These are phyloP conservation scores for Odontomachus brunneus DNA, from an alignment of 1,140 invertebrate genomes.

Conservation along the genomic window DNA sequence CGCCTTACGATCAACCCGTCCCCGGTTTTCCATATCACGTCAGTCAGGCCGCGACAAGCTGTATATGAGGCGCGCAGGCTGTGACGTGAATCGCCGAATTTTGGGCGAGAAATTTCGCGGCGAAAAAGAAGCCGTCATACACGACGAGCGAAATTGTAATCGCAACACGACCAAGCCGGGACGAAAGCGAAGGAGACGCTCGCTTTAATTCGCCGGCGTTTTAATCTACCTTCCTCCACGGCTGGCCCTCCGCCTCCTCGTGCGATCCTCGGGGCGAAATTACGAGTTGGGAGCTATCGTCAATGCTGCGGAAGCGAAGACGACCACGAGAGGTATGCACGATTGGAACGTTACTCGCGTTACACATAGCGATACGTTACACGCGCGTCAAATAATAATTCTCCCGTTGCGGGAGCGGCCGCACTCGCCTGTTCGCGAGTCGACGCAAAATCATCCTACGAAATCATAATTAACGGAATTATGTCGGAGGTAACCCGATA, in stretches of 20 bases:
- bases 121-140: background rate
- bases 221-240: no score
- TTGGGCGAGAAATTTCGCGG: slow-evolving; percentile 1
- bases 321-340: background rate
- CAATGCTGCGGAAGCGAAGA: background rate
- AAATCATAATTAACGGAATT: slow-evolving; percentile 85
- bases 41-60: background rate
- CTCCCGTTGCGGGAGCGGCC: background rate
- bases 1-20: slow-evolving; percentile 29
- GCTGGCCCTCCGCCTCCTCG: no score
- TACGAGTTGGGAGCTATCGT: background rate
- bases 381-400: slow-evolving; percentile 48
- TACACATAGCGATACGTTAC: slow-evolving; percentile 31
- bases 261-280: background rate
- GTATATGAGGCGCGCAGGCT: background rate
- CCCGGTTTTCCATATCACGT: slow-evolving; percentile 28
- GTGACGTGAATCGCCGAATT: background rate
- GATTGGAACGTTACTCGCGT: slow-evolving; percentile 27
- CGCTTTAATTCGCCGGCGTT: no score
- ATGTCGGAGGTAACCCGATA: slow-evolving; percentile 80
- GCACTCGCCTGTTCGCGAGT: slow-evolving; percentile 11
- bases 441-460: slow-evolving; percentile 79
- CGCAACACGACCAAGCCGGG: no score
- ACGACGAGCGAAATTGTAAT: background rate
- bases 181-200: no score